A percentile compares a stretch with the other conserved stretches of the same genome.
Evolutionary conservation across 2,113 vertebrate genomes (phyloP).

Genomic region (Otis tarda): DNA sequence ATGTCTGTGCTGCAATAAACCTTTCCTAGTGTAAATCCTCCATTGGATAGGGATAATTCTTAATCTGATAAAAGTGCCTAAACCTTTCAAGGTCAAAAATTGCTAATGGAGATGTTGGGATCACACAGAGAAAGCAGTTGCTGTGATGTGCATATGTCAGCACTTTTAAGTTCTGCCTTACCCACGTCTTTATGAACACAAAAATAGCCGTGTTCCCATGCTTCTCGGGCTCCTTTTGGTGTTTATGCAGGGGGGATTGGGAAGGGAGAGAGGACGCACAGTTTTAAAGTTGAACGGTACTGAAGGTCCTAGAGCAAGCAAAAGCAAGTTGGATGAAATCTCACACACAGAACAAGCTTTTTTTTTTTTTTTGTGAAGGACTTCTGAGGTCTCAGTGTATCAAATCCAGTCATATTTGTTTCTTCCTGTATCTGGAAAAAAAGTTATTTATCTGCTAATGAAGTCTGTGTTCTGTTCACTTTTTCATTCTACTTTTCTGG

Average conservation of each 20-base stretch:
- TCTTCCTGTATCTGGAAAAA: neutral
- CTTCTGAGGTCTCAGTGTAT: neutral
- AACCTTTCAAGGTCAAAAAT: constrained; percentile 1
- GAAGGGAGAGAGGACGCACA: neutral
- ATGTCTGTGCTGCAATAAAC: neutral
- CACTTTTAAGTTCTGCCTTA: constrained; percentile 1
- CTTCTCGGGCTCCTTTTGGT: neutral
- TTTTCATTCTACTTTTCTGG: neutral
- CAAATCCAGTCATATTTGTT: neutral
- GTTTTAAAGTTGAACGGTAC: neutral
- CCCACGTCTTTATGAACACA: neutral
- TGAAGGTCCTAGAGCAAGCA: neutral
- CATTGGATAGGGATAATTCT: neutral
- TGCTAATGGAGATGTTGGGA: neutral
- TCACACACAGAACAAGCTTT: neutral
- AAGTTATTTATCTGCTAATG: rapidly evolving
- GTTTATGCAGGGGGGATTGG: neutral
- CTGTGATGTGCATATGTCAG: neutral
- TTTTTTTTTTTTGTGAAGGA: neutral
- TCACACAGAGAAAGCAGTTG: constrained; percentile 6
- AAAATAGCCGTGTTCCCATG: neutral
- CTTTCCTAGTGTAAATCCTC: neutral
- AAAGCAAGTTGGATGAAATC: neutral
- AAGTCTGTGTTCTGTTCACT: neutral
- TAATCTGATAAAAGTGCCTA: neutral